Evolutionary conservation across 2,113 vertebrate genomes (phyloP).

Genomic region (Python bivittatus): DNA sequence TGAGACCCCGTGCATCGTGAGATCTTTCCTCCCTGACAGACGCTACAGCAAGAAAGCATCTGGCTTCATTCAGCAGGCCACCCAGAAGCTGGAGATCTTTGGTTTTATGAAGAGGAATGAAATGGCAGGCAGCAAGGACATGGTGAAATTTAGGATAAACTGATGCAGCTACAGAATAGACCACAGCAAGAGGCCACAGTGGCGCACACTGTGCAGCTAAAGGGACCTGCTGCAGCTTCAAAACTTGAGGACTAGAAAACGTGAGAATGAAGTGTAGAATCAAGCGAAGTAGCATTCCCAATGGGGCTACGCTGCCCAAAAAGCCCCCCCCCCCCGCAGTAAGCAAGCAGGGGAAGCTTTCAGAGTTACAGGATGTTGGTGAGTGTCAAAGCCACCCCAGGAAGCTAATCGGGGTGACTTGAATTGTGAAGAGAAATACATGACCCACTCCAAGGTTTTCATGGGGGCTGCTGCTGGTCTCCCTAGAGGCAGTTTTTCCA

Average conservation of each 20-base stretch:
- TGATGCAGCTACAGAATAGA: background rate
- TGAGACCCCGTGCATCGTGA: background rate
- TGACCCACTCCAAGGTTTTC: too few relatives aligned
- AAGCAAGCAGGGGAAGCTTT: background rate
- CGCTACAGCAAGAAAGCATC: background rate
- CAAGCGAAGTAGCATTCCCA: background rate
- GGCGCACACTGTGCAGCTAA: background rate
- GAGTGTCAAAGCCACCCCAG: background rate
- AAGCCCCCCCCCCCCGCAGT: background rate
- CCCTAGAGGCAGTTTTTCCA: background rate
- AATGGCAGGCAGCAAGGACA: background rate
- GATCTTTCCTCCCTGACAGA: background rate
- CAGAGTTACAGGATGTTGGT: background rate
- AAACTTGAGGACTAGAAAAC: background rate
- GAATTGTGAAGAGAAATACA: background rate
- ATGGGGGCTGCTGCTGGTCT: background rate
- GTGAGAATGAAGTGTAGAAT: too few relatives aligned
- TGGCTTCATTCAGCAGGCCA: background rate
- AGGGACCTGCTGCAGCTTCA: background rate
- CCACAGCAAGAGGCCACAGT: background rate
- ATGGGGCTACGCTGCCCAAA: too few relatives aligned
- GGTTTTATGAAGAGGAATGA: too few relatives aligned
- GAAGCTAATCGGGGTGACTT: too few relatives aligned
- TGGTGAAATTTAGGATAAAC: too few relatives aligned
- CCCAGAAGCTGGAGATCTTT: background rate